phyloP scores from a whole-genome alignment of 2,888 invertebrate species.

The Lepidochitona cinerea region DNA sequence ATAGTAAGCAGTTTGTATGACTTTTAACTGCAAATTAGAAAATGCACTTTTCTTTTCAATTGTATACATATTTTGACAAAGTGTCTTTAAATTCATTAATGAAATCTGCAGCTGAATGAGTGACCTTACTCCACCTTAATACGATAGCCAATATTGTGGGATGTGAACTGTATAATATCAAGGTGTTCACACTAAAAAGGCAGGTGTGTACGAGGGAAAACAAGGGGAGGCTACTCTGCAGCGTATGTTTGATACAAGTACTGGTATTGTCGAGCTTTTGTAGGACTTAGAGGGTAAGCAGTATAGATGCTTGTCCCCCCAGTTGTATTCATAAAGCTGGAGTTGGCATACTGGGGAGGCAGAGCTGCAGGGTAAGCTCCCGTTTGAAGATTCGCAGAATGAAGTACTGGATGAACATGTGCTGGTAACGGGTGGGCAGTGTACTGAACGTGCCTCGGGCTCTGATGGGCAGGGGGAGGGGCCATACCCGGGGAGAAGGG shows the following conservation, averaged over 20 bases:
- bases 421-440: constrained; percentile 85
- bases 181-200: too few relatives aligned
- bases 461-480: constrained; percentile 85
- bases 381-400: constrained; percentile 49
- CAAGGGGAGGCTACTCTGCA: constrained; percentile 69
- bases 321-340: constrained; percentile 75
- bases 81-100: too few relatives aligned
- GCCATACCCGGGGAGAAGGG: constrained; percentile 73
- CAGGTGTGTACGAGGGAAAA: too few relatives aligned
- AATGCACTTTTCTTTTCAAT: too few relatives aligned
- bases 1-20: too few relatives aligned
- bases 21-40: too few relatives aligned
- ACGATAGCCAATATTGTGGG: too few relatives aligned
- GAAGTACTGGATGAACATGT: constrained; percentile 74
- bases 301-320: constrained; percentile 77
- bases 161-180: too few relatives aligned
- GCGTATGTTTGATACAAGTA: constrained; percentile 81
- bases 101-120: too few relatives aligned
- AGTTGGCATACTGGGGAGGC: constrained; percentile 76
- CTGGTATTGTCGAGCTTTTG: constrained; percentile 77
- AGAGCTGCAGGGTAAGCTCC: constrained; percentile 27
- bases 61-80: too few relatives aligned
- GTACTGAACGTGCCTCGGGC: constrained; percentile 76
- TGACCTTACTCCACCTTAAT: too few relatives aligned
- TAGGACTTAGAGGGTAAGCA: constrained; percentile 78